Percentiles rank a stretch among this genome's conserved stretches.
Conservation (phyloP, 2,113 vertebrate genomes). For the Phrynosoma platyrhinos region DNA sequence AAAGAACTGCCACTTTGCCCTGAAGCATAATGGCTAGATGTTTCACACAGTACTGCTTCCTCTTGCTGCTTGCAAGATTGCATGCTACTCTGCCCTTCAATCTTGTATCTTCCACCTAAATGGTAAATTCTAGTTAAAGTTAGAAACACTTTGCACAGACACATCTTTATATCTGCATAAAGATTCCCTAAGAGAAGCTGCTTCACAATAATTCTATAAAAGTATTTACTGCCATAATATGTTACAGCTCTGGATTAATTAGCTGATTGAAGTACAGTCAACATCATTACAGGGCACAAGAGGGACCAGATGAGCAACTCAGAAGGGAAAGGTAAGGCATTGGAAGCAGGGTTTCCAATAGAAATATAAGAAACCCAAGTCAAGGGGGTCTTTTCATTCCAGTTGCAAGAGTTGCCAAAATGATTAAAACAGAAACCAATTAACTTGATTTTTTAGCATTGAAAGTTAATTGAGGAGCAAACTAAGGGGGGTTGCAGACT, state of each 20-base stretch:
- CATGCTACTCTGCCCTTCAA: not conserved
- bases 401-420: not conserved
- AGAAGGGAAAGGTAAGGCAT: conserved; percentile 30
- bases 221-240: conserved; percentile 49
- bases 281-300: conserved; percentile 36
- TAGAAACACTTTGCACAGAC: not conserved
- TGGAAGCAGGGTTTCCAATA: not conserved
- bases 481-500: too few relatives aligned
- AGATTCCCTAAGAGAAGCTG: conserved; percentile 11
- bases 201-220: conserved; percentile 38
- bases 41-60: not conserved
- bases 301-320: not conserved
- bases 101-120: not conserved
- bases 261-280: conserved; percentile 57
- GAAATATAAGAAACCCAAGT: not conserved
- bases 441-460: not conserved
- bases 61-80: not conserved
- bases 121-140: not conserved
- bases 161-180: not conserved
- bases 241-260: conserved; percentile 39
- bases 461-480: not conserved
- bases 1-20: not conserved
- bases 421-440: not conserved
- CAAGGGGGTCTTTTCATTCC: not conserved
- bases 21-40: not conserved